Evolutionary conservation across 2,797 vertebrate species (phyloP), one percentile per base, ranked within the genome.

Genomic region (Scolopax rusticola): DNA sequence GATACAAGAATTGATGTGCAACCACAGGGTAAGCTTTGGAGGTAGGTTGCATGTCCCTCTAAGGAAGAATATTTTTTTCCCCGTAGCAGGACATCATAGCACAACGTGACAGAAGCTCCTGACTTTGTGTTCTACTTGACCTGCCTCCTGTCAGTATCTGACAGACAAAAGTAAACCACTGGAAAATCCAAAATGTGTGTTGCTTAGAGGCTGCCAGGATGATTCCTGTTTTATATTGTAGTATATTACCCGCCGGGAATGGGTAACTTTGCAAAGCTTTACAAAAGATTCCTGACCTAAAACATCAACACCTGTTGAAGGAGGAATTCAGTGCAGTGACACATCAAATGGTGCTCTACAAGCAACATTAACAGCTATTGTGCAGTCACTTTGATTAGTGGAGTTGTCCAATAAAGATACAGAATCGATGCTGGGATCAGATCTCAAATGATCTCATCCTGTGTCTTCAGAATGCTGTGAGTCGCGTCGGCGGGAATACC

Each of bases 371-470:
- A 41, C 40, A 84, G 36, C 30, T 77, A 47, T 59, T 76, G 61
- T 69, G 14, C 0, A 0, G n/a, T 73, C 65, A 28, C 21, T 89
- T 89, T 38, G 88, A 74, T 87, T 60, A 89, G 53, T 0, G 1
- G 41, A 69, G 18, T 21, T 81, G 56, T 73, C 61, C 27, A 36
- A 36, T 16, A 84, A 65, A 59, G 68, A 69, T 11, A 65, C n/a
- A 60, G 64, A 95, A 48, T 84, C 88, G 70, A 56, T 90, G 33
- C 89, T 78, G 83, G 82, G 85, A 74, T 95, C 91, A 83, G 56
- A 90, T 96, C 95, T 84, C 78, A 59, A 67, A 36, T 94, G 86
- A 93, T 93, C 87, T 96, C 90, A 94, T 91, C 45, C 80, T 9
- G 12, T 85, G 60, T 83, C 88, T 93, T 87, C 90, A 90, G 78